A percentile compares a stretch with the other conserved stretches of the same genome.
These are phyloP conservation scores for Lepidostoma basale DNA, from an alignment of 1,140 invertebrate species.

Conservation along the genomic window DNA sequence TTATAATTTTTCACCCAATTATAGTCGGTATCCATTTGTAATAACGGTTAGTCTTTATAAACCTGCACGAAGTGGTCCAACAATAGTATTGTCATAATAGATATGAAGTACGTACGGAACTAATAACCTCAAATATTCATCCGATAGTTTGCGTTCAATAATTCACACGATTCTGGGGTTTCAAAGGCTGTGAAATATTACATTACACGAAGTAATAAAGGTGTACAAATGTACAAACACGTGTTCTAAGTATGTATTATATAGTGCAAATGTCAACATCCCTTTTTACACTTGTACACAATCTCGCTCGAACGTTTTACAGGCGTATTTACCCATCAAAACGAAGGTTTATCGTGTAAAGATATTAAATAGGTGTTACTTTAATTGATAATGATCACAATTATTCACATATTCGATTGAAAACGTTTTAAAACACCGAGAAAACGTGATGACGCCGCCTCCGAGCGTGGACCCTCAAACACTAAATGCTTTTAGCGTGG, in stretches of 20 bases:
- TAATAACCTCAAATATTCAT: too few species aligned
- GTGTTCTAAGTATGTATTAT: not conserved
- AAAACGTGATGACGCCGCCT: constrained; percentile 4
- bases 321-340: not conserved
- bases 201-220: too few species aligned
- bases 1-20: not conserved
- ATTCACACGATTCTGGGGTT: too few species aligned
- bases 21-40: too few species aligned
- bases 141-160: too few species aligned
- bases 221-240: too few species aligned
- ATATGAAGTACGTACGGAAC: too few species aligned
- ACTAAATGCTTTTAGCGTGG: constrained; percentile 22
- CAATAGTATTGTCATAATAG: too few species aligned
- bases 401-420: not conserved
- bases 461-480: constrained; percentile 9
- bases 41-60: too few species aligned
- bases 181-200: too few species aligned
- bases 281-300: constrained; percentile 21
- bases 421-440: not conserved
- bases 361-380: not conserved
- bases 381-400: not conserved
- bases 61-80: too few species aligned
- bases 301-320: not conserved
- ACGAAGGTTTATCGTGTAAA: not conserved
- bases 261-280: constrained; percentile 13